Conservation (phyloP, 2,113 vertebrate species). For the Rousettus leschenaultii region DNA sequence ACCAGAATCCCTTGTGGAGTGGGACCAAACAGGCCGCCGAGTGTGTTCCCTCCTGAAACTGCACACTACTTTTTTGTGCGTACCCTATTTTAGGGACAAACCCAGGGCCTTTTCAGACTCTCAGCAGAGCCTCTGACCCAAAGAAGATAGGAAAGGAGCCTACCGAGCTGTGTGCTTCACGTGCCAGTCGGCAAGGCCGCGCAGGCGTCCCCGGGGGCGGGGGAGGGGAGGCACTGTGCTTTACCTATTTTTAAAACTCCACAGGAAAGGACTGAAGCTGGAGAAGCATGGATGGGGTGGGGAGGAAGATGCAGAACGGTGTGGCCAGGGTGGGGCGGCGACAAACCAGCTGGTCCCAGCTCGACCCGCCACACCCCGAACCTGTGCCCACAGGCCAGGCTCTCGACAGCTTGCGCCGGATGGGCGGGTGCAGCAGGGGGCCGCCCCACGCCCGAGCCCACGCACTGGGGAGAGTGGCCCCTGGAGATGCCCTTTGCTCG, state of each 20-base stretch:
- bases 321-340: neutral
- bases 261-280: neutral
- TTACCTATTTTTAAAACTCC: neutral
- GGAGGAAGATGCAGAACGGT: neutral
- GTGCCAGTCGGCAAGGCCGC: neutral
- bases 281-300: neutral
- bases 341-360: neutral
- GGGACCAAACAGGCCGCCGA: neutral
- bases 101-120: neutral
- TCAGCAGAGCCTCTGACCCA: neutral
- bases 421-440: neutral
- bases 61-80: neutral
- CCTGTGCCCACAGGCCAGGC: neutral
- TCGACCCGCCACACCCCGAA: neutral
- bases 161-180: accelerated
- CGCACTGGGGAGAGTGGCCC: neutral
- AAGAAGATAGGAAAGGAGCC: neutral
- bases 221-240: neutral
- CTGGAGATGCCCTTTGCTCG: neutral
- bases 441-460: neutral
- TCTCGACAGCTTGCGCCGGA: neutral
- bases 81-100: neutral
- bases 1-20: neutral
- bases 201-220: no score
- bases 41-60: neutral